Conservation (phyloP, 2,888 invertebrate species). For the Caenorhabditis virilis region DNA sequence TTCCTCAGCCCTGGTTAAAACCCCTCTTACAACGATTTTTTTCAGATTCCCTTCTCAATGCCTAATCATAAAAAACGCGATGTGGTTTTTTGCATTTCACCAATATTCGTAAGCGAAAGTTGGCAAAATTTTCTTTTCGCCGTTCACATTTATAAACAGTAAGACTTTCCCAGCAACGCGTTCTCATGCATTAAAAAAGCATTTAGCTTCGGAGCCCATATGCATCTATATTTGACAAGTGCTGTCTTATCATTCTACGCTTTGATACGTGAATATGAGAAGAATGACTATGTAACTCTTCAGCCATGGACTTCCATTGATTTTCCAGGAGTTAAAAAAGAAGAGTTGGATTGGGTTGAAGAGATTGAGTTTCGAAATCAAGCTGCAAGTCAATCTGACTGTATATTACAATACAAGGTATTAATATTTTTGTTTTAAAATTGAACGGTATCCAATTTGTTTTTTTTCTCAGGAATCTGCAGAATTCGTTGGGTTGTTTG, state of each 20-base stretch:
- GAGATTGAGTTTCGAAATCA: constrained; percentile 50
- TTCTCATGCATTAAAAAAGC: too few relatives aligned
- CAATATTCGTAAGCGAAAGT: constrained; percentile 46
- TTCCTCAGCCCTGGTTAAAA: too few relatives aligned
- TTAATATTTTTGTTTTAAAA: too few relatives aligned
- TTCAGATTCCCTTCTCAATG: constrained; percentile 36
- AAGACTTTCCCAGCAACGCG: neutral
- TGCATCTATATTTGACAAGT: constrained; percentile 46
- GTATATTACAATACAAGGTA: constrained; percentile 50
- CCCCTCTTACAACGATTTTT: constrained; percentile 22
- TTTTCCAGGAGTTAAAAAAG: constrained; percentile 19
- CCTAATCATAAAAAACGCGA: constrained; percentile 13
- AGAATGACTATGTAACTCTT: constrained; percentile 37
- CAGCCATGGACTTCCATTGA: constrained; percentile 44
- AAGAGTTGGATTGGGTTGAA: constrained; percentile 27
- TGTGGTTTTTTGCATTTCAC: constrained; percentile 48
- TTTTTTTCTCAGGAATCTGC: too few relatives aligned
- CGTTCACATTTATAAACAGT: constrained; percentile 42
- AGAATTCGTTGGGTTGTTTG: too few relatives aligned
- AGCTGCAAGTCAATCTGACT: constrained; percentile 46
- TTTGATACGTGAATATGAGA: constrained; percentile 41
- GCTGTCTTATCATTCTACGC: constrained; percentile 43
- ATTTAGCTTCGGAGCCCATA: constrained; percentile 39
- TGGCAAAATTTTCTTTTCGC: constrained; percentile 49
- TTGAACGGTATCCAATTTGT: too few relatives aligned